phyloP scores from a whole-genome alignment of 2,888 invertebrate genomes.

The Digitonthophagus gazella region DNA sequence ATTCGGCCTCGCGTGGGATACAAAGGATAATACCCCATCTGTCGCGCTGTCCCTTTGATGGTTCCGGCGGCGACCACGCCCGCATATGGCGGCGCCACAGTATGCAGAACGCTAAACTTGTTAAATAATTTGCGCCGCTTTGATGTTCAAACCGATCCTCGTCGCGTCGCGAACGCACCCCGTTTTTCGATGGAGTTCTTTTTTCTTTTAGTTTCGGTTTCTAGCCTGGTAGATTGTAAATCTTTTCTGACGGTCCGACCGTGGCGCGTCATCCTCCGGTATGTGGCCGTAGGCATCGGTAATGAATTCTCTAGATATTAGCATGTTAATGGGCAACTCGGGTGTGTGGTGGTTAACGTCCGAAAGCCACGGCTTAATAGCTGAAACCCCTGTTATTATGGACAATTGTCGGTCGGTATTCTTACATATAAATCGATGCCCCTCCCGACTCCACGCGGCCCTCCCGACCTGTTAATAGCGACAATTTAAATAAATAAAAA shows the following conservation, averaged over 20 bases:
- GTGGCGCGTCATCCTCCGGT: constrained; percentile 7
- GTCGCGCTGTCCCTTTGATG: constrained; percentile 48
- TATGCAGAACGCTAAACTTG: constrained; percentile 43
- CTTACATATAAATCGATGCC: constrained; percentile 15
- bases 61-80: constrained; percentile 42
- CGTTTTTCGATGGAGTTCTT: neutral
- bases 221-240: neutral
- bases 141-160: constrained; percentile 30
- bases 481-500: constrained; percentile 15
- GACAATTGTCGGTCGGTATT: constrained; percentile 13
- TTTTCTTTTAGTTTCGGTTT: neutral
- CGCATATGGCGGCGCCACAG: constrained; percentile 43
- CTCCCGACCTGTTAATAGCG: constrained; percentile 2
- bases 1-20: constrained; percentile 38
- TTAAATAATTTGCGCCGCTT: constrained; percentile 44
- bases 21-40: constrained; percentile 48
- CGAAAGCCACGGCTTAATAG: constrained; percentile 14
- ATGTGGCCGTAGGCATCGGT: constrained; percentile 13
- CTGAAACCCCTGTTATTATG: constrained; percentile 16
- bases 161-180: neutral
- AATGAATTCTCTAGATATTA: constrained; percentile 17
- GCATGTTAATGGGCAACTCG: constrained; percentile 15
- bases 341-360: constrained; percentile 1
- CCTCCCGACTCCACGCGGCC: neutral
- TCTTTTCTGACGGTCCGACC: neutral